Evolutionary conservation across 2,888 invertebrate genomes (phyloP).

Genomic region (Ditylenchus weischeri): DNA sequence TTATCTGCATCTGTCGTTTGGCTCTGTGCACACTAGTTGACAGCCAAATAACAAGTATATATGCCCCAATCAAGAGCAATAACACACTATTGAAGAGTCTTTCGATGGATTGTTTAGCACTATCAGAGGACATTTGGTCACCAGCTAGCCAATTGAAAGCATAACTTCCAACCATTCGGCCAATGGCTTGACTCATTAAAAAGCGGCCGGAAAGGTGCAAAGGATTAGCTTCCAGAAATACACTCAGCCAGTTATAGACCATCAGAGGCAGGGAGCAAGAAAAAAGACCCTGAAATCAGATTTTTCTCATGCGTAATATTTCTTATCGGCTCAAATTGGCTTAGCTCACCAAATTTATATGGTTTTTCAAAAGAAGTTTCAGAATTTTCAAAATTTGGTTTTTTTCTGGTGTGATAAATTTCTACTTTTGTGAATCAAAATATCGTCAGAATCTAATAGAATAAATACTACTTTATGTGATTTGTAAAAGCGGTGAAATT

Average conservation of each 20-base stretch:
- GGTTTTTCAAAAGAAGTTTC: too few species aligned
- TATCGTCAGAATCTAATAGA: too few species aligned
- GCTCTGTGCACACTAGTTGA: conserved; percentile 1
- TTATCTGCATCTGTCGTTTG: conserved; percentile 14
- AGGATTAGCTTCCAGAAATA: conserved; percentile 13
- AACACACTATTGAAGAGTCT: background rate
- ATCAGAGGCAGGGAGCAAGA: conserved; percentile 17
- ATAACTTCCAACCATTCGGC: background rate
- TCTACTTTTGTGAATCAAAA: too few species aligned
- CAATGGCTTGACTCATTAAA: conserved; percentile 14
- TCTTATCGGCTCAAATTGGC: too few species aligned
- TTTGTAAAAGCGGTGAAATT: too few species aligned
- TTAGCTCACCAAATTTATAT: too few species aligned
- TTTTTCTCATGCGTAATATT: too few species aligned
- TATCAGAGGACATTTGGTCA: background rate
- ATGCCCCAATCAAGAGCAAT: background rate
- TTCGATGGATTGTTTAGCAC: background rate
- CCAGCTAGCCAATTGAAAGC: conserved; percentile 1
- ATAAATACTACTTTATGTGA: too few species aligned
- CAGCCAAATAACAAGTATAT: conserved; percentile 1
- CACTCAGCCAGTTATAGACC: conserved; percentile 13
- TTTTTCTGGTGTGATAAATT: too few species aligned
- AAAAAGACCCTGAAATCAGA: conserved; percentile 24
- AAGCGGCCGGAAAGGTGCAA: conserved; percentile 10
- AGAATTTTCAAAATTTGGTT: too few species aligned